Evolutionary conservation across 2,888 invertebrate species (phyloP), one percentile per base, ranked within the genome.

Genomic region (Apotomis turbidana): DNA sequence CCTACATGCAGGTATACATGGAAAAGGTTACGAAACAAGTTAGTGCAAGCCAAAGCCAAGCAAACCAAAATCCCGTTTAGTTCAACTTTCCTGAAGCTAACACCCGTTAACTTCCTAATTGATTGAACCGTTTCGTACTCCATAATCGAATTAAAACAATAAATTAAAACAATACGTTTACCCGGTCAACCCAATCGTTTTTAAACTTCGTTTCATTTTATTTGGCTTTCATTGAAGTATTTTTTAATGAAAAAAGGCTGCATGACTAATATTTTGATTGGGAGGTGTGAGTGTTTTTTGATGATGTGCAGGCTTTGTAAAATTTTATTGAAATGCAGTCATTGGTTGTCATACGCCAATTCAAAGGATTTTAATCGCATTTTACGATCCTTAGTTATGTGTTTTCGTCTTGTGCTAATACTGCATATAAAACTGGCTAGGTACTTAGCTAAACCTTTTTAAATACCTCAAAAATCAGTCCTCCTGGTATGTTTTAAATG

Each of bases 161-260:
- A 54, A 54, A 54, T 52, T 54, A 41, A 59, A 59, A 59, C 59
- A 41, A 59, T 41, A 12, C 44, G 38, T 44, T 61, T 13, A 5
- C 5, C 41, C 10, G 27, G n/a, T n/a, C n/a, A 62, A 27, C 36
- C 38, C 52, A 44, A 70, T 59, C n/a, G 38, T 13, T 41, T 68
- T 51, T 41, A 62, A 63, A 68, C 52, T 68, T 59, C 54, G 5
- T 54, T 3, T 36, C 68, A 57, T 55, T 71, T 63, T 41, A 69
- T 62, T 54, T 66, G 13, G 60, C 12, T 66, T 66, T 15, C 13
- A 55, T 69, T 44, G 5, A 52, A 58, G 60, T 66, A 41, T 57
- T 38, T 38, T 62, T 52, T 68, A 68, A 68, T 68, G 58, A 52
- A 63, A n/a, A 59, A 68, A 63, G 58, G 68, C 15, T 12, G 38